These are phyloP conservation scores for Venustoraphidia nigricollis DNA, from an alignment of 2,888 invertebrate genomes.

Conservation along the genomic window DNA sequence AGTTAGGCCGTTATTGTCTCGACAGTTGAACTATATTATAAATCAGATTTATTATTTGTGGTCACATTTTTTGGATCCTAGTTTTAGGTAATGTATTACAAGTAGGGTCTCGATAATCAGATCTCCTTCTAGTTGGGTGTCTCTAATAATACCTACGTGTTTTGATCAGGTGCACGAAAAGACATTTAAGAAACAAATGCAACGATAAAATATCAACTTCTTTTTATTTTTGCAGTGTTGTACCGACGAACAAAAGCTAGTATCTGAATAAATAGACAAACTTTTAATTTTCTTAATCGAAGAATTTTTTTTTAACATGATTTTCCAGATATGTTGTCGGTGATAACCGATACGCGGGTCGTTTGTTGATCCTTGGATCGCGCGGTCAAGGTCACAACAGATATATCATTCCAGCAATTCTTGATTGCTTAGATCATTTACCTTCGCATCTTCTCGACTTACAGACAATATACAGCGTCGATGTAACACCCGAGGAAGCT, in stretches of 20 bases:
- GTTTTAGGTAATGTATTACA: slow-evolving; percentile 15
- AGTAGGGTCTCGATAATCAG: no score
- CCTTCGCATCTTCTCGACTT: slow-evolving; percentile 29
- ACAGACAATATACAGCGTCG: slow-evolving; percentile 15
- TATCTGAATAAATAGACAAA: background rate
- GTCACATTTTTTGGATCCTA: slow-evolving; percentile 23
- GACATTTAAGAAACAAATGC: no score
- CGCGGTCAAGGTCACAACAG: slow-evolving; percentile 36
- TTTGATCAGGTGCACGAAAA: no score
- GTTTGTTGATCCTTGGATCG: slow-evolving; percentile 21
- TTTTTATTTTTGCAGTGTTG: background rate
- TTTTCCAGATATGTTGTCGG: slow-evolving; percentile 19
- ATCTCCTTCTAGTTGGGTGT: no score
- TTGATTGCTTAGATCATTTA: slow-evolving; percentile 37
- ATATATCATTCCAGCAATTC: slow-evolving; percentile 42
- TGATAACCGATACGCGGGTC: slow-evolving; percentile 22
- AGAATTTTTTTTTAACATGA: background rate
- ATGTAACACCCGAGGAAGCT: slow-evolving; percentile 31
- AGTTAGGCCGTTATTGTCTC: slow-evolving; percentile 21
- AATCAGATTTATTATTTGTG: slow-evolving; percentile 10
- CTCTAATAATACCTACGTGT: no score
- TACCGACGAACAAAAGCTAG: background rate
- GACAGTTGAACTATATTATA: slow-evolving; percentile 15
- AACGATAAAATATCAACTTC: background rate
- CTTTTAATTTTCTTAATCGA: no score